These are phyloP conservation scores for Zaprionus ornatus DNA, from an alignment of 1,140 invertebrate genomes.

Conservation along the genomic window DNA sequence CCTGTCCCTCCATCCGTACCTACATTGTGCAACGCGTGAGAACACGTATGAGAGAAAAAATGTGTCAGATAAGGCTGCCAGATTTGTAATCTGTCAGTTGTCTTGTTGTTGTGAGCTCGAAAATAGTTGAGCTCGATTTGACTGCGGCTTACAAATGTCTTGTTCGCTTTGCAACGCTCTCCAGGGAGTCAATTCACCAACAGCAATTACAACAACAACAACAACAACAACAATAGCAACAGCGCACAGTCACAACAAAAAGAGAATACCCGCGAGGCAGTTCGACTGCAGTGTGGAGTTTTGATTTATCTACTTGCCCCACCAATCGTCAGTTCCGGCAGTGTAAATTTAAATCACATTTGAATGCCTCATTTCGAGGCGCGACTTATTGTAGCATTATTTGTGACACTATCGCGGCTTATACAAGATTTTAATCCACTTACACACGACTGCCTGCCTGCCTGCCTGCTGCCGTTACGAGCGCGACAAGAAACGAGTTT, in stretches of 20 bases:
- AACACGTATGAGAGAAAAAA: constrained; percentile 46
- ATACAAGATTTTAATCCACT: constrained; percentile 39
- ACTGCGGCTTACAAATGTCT: constrained; percentile 18
- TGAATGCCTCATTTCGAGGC: constrained; percentile 5
- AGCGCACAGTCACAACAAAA: neutral
- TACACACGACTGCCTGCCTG: neutral
- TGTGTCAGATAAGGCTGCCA: constrained; percentile 64
- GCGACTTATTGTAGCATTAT: constrained; percentile 20
- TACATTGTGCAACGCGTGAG: constrained; percentile 65
- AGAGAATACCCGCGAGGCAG: neutral
- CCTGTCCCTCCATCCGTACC: constrained; percentile 6
- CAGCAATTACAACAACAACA: neutral
- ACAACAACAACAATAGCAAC: neutral
- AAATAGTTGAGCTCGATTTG: constrained; percentile 39
- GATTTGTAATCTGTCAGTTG: constrained; percentile 22
- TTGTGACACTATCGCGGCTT: constrained; percentile 27
- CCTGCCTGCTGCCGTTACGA: constrained; percentile 3
- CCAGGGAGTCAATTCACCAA: constrained; percentile 14
- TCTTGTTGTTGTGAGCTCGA: constrained; percentile 11
- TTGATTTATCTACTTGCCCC: constrained; percentile 7
- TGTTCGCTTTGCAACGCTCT: constrained; percentile 19
- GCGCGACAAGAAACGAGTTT: constrained; percentile 34
- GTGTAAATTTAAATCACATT: neutral
- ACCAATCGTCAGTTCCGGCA: neutral
- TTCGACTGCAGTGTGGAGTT: neutral